Base-by-base conservation (phyloP, 2,888 invertebrate species). In the Polydesmus complanatus region DNA sequence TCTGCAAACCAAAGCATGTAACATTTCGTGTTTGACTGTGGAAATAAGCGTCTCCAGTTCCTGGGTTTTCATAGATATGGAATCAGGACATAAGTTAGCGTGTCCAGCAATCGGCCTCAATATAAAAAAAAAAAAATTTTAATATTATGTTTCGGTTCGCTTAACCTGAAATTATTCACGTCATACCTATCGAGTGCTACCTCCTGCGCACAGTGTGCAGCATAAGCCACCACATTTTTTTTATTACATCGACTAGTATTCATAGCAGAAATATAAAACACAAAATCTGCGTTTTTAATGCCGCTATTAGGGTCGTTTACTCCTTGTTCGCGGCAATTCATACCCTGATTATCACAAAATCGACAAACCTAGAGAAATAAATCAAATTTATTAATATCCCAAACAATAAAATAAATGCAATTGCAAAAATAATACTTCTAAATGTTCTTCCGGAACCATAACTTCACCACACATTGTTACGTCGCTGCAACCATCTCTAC, bases 161-260 rank as follows among this genome's bases (percentile, higher is more conserved):
- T 18, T 18, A 19, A 14, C 8, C 8, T 19, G 18, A 25, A 26
- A 26, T 11, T 49, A 8, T 8, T 14, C n/a, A 23, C 27, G 18
- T 57, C 19, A 26, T 69, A 87, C 87, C 89, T 80, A 76, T 98
- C 97, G 47, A 95, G 76, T 0, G 86, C 85, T 0, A 86, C 81
- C 74, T 98, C 97, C 73, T 95, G 94, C 73, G 98, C 97, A 70
- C 98, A 98, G 73, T 98, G 97, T 0, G 96, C 95, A 0, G 97
- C 96, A 75, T 96, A 97, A 0, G 97, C 96, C 1, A 96, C 93
- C 0, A 96, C 95, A 64, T 88, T 78, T 0, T 89, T 89, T 67
- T 89, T 85, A 65, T 85, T 83, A 73, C 98, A 98, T n/a, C 95
- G 78, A 68, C 88, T 86, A 0, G 95, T 93, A 73, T 92, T 87